Conservation (phyloP, 2,888 invertebrate species). For the Hirudinaria manillensis region DNA sequence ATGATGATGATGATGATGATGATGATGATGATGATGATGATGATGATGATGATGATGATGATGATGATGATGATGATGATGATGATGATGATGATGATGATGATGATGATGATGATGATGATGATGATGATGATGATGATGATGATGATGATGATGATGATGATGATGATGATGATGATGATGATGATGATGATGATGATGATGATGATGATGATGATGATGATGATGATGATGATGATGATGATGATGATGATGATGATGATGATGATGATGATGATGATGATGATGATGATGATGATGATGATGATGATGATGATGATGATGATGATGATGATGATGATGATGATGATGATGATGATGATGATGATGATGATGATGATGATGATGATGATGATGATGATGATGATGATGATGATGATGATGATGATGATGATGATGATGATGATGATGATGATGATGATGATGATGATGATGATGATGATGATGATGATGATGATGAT, state of each 20-base stretch:
- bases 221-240: conserved; percentile 24
- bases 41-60: neutral
- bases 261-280: conserved; percentile 12
- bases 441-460: conserved; percentile 20
- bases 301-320: conserved; percentile 8
- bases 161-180: conserved; percentile 23
- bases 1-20: neutral
- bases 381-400: conserved; percentile 22
- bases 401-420: conserved; percentile 15
- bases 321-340: conserved; percentile 13
- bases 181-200: conserved; percentile 2
- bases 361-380: conserved; percentile 19
- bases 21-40: neutral
- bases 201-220: conserved; percentile 38
- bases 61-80: neutral
- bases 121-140: conserved; percentile 17
- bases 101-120: conserved; percentile 15
- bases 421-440: conserved; percentile 9
- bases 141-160: conserved; percentile 19
- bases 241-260: conserved; percentile 24
- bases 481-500: neutral
- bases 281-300: conserved; percentile 11
- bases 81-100: conserved; percentile 8
- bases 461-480: neutral
- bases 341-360: conserved; percentile 13